Evolutionary conservation across 2,888 invertebrate genomes (phyloP).

Genomic region (Mesorhabditis sp.): DNA sequence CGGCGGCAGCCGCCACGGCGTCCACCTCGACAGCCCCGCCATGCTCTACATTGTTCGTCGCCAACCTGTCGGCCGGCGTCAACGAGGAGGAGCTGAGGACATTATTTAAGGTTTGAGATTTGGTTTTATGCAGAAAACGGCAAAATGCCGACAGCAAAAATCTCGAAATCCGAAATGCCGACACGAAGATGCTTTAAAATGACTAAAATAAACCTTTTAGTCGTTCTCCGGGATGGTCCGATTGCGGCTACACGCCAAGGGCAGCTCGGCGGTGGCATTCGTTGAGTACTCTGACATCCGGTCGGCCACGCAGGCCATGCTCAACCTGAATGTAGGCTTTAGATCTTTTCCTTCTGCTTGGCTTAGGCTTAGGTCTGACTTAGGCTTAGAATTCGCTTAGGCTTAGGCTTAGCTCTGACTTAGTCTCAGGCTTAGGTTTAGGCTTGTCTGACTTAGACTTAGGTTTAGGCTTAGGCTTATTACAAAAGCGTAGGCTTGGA

Average conservation of each 20-base stretch:
- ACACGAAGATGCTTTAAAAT: background rate
- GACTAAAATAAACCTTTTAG: background rate
- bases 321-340: constrained; percentile 72
- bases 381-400: background rate
- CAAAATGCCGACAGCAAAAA: background rate
- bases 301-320: constrained; percentile 86
- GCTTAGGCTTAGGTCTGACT: background rate
- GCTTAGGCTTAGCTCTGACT: background rate
- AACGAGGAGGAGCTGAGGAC: constrained; percentile 97
- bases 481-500: background rate
- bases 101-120: constrained; percentile 63
- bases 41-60: constrained; percentile 82
- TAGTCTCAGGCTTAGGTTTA: no score
- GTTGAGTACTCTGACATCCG: constrained; percentile 88
- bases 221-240: constrained; percentile 90
- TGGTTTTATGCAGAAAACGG: background rate
- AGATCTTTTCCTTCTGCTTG: background rate
- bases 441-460: background rate
- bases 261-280: constrained; percentile 90
- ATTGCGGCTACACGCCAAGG: constrained; percentile 78
- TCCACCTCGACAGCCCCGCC: constrained; percentile 66
- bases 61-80: constrained; percentile 93
- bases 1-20: constrained; percentile 75
- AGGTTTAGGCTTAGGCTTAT: no score
- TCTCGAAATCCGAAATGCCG: constrained; percentile 9